A percentile compares a stretch with the other conserved stretches of the same genome.
Evolutionary conservation across 2,113 vertebrate genomes (phyloP).

Genomic region (Hippocampus abdominalis): DNA sequence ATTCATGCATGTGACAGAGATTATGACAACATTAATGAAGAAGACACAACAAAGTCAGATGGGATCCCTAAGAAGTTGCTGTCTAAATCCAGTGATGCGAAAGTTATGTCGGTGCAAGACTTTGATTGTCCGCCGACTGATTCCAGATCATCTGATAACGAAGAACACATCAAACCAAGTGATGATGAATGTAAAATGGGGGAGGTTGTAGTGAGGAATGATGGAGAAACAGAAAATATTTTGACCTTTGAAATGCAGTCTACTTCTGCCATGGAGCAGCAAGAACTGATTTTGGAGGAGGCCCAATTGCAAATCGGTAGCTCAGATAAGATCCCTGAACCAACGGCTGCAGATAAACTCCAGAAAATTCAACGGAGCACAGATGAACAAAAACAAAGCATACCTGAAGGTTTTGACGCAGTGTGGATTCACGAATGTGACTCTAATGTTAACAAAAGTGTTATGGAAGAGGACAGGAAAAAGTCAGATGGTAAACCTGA

Average conservation of each 20-base stretch:
- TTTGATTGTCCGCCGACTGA: neutral
- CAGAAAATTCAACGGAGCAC: neutral
- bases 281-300: neutral
- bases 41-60: neutral
- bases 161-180: neutral
- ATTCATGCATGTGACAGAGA: neutral
- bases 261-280: constrained; percentile 6
- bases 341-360: neutral
- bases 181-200: neutral
- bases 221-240: constrained; percentile 3
- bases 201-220: neutral
- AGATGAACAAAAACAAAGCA: constrained; percentile 3
- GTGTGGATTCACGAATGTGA: constrained; percentile 6
- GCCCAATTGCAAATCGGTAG: neutral
- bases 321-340: neutral
- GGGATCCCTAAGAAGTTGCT: neutral
- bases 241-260: constrained; percentile 14
- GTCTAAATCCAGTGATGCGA: constrained; percentile 1
- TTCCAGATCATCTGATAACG: neutral
- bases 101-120: neutral
- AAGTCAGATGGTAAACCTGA: neutral
- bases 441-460: neutral
- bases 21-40: neutral
- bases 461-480: neutral
- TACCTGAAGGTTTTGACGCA: neutral